Evolutionary conservation across 2,113 vertebrate genomes (phyloP), one percentile per base, ranked within the genome.

Genomic region (Actenoides hombroni): DNA sequence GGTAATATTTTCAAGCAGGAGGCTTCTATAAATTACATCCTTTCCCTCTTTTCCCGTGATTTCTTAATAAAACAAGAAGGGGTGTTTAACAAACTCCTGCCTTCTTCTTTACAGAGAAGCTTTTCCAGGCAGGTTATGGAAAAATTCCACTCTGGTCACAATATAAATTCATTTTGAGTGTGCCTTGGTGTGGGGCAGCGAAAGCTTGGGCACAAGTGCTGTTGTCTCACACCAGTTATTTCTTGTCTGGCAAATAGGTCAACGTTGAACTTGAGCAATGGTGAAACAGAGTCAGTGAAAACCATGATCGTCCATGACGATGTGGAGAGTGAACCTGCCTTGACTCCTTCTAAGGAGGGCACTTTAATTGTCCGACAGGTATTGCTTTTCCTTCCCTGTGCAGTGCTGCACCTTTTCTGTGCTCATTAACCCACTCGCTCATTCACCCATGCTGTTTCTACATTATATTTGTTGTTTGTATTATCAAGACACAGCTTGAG

Each of bases 341-440:
- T 99, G 94, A 99, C 98, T n/a, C 99, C 99, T 14, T 99, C 99
- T 95, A 99, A 99, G 98, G 99, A 99, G 97, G 99, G 99, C 98
- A 99, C 99, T 49, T 98, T 99, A 94, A 99, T 99, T 70, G 98
- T 99, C 97, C 98, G 99, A 98, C 99, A 99, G 99, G 99, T 99
- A 99, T 96, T 91, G 42, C 60, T 48, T 92, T 94, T 92, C 95
- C 70, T 92, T 75, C 85, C 67, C 70, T 70, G 68, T 68, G 44
- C 69, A 92, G 93, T 92, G 80, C 88, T 76, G 71, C 94, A 95
- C 83, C 94, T 91, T 92, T 95, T 89, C 94, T 97, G 88, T 97
- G 86, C 92, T 97, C 97, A 98, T 98, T 98, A 98, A 98, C 97
- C 97, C 97, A 96, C 98, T 95, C 91, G 97, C 97, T 98, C 97